Evolutionary conservation across 2,797 vertebrate species (phyloP), one percentile per base, ranked within the genome.

Genomic region (Pygocentrus nattereri): DNA sequence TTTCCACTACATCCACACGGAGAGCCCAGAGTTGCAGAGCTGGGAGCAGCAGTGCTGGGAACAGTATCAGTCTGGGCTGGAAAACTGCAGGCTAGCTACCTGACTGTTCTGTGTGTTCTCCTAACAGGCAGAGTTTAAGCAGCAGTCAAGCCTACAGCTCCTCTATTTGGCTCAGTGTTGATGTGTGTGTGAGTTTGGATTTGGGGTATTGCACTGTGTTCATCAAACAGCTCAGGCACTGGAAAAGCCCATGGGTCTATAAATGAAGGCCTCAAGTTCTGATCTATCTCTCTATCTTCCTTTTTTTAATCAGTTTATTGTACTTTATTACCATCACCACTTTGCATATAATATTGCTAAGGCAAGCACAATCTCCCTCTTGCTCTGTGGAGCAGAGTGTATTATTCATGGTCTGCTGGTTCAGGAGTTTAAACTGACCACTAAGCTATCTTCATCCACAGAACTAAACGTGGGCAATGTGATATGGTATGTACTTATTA

Each of bases 381-480:
- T 12, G 10, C 10, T 44, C 41, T 44, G 8, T 65, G 59, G 44
- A 73, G 19, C 71, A 79, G 13, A 71, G 61, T 67, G 27, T 68
- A 79, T 65, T 81, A 76, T 72, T 79, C 59, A 70, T 75, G 64
- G 13, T 44, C 41, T 44, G 41, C 41, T 79, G 41, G 65, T 68
- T 27, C 25, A 52, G 50, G 49, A 49, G 27, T 54, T 81, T 76
- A 62, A 82, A 77, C 38, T 58, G 44, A 2, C 38, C 47, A 21
- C 64, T 50, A n/a, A n/a, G 72, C 81, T 56, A 62, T 81, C 30
- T 83, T 76, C 69, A 79, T 76, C 65, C 52, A 59, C 27, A 50
- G 61, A 68, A 56, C 31, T 1, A 41, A 10, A 41, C 41, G 4
- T 41, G 34, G 34, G 34, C 34, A 34, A 34, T 34, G 34, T 34